Conservation (phyloP, 2,888 invertebrate genomes). For the Platypus cylindrus region DNA sequence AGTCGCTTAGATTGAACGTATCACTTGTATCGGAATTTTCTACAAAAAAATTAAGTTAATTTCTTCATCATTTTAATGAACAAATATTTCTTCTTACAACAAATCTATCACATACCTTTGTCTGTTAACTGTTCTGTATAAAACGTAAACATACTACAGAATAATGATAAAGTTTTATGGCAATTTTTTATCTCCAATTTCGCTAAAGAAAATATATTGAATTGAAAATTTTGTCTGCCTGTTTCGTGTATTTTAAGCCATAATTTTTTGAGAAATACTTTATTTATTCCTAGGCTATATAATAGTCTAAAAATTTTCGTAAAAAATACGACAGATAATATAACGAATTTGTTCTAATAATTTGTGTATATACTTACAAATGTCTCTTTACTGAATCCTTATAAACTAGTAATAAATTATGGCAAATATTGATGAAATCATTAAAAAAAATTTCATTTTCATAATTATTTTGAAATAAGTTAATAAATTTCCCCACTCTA, state of each 20-base stretch:
- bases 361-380: constrained; percentile 57
- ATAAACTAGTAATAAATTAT: constrained; percentile 70
- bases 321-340: constrained; percentile 5
- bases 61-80: background rate
- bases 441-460: constrained; percentile 28
- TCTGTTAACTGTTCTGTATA: constrained; percentile 35
- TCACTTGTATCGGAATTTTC: constrained; percentile 34
- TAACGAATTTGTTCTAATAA: too few relatives aligned
- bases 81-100: constrained; percentile 1
- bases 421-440: constrained; percentile 50
- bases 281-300: constrained; percentile 30
- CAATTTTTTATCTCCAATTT: constrained; percentile 29
- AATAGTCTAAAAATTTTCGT: constrained; percentile 14
- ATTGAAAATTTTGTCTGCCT: constrained; percentile 21
- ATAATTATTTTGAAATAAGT: constrained; percentile 35
- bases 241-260: constrained; percentile 31
- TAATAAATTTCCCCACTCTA: constrained; percentile 37
- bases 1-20: constrained; percentile 30
- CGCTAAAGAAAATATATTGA: constrained; percentile 25
- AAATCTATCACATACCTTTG: constrained; percentile 21
- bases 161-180: constrained; percentile 31
- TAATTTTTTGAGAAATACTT: constrained; percentile 29
- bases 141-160: constrained; percentile 36
- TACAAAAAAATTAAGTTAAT: constrained; percentile 14
- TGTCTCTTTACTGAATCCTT: constrained; percentile 74